A percentile compares a stretch with the other conserved stretches of the same genome.
Evolutionary conservation across 2,797 vertebrate species (phyloP).

Genomic region (Poecilia wingei): DNA sequence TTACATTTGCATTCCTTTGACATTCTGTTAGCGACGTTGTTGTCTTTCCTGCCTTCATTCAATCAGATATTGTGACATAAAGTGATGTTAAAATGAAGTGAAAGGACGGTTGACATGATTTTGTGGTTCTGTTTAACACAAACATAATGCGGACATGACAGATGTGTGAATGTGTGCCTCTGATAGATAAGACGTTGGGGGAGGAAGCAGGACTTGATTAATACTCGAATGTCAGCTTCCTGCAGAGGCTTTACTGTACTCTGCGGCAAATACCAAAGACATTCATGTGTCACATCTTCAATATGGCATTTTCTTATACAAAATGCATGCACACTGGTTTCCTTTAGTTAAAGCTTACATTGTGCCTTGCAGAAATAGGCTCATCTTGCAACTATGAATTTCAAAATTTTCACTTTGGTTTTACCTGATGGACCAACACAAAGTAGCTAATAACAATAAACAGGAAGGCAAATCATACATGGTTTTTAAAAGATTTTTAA

Average conservation of each 20-base stretch:
- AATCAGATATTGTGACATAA: background rate
- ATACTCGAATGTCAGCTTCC: background rate
- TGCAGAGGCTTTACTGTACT: background rate
- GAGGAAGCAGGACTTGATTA: background rate
- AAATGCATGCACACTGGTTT: too few species aligned
- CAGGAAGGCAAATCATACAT: background rate
- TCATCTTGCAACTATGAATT: background rate
- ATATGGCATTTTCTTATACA: background rate
- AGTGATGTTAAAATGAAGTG: background rate
- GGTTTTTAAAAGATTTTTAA: background rate
- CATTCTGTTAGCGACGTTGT: background rate
- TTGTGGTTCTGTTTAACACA: slow-evolving; percentile 12
- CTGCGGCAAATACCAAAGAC: background rate
- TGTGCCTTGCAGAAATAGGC: background rate
- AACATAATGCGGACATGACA: slow-evolving; percentile 8
- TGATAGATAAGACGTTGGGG: background rate
- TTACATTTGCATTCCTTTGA: slow-evolving; percentile 15
- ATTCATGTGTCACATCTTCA: background rate
- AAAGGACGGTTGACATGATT: slow-evolving; percentile 3
- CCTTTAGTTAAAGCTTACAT: background rate
- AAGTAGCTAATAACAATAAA: background rate
- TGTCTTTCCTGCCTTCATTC: background rate
- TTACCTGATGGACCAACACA: background rate
- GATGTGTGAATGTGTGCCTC: slow-evolving; percentile 5
- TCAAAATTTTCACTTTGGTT: background rate